Evolutionary conservation across 2,888 invertebrate genomes (phyloP).

Genomic region (Nephrotoma flavescens): DNA sequence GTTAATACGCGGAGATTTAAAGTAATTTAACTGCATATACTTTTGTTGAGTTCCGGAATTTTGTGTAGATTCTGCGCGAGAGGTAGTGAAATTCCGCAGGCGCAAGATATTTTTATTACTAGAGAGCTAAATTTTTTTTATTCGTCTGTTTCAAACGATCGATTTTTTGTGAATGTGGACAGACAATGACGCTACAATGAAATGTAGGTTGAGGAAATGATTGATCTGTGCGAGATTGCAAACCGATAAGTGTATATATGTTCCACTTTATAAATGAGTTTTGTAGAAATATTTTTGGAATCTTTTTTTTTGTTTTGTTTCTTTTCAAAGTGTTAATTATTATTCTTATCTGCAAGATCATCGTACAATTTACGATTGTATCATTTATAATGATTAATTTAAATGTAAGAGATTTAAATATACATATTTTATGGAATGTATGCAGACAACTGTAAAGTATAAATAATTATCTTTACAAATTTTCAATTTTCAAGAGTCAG

Average conservation of each 20-base stretch:
- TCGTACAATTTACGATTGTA: not conserved
- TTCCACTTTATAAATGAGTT: not conserved
- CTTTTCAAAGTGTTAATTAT: not conserved
- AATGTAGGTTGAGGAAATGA: not conserved
- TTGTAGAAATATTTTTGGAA: not conserved
- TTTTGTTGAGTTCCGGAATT: not conserved
- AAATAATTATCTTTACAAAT: too few relatives aligned
- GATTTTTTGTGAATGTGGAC: not conserved
- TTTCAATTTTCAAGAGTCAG: too few relatives aligned
- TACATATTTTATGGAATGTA: not conserved
- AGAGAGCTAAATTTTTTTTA: not conserved
- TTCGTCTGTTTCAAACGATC: not conserved
- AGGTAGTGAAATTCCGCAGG: not conserved
- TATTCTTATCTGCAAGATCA: not conserved
- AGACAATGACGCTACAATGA: not conserved
- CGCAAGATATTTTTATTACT: not conserved
- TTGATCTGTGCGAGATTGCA: not conserved
- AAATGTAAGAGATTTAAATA: not conserved
- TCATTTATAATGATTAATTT: not conserved
- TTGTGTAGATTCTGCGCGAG: not conserved
- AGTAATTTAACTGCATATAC: conserved; percentile 1
- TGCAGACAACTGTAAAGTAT: not conserved
- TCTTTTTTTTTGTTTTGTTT: not conserved
- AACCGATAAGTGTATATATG: not conserved
- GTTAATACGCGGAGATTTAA: not conserved